phyloP scores from a whole-genome alignment of 2,888 invertebrate genomes.

The Cosmopolites sordidus region DNA sequence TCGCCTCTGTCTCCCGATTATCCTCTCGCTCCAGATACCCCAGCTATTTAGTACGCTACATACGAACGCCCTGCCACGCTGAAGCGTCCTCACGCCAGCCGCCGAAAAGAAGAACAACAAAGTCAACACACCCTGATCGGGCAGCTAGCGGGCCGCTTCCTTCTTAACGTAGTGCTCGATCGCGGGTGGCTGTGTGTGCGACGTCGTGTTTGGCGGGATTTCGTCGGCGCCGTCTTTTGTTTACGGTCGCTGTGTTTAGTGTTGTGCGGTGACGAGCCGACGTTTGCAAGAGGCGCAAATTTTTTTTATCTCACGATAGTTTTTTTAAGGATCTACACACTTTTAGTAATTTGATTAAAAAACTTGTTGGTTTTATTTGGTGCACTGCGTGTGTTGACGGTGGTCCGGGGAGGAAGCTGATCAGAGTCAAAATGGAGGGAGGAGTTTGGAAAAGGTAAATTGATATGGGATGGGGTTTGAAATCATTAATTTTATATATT shows the following conservation, averaged over 20 bases:
- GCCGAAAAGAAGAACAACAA: conserved; percentile 21
- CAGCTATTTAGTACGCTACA: background rate
- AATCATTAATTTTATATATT: no score
- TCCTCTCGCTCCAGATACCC: background rate
- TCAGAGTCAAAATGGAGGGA: conserved; percentile 13
- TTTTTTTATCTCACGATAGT: no score
- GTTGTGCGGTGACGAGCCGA: conserved; percentile 3
- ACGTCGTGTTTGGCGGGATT: conserved; percentile 22
- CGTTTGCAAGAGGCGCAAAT: no score
- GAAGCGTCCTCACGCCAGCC: conserved; percentile 11
- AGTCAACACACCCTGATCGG: conserved; percentile 21
- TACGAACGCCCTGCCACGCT: background rate
- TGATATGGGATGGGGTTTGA: no score
- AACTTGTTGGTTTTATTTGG: no score
- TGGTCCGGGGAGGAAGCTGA: conserved; percentile 8
- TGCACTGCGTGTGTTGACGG: conserved; percentile 5
- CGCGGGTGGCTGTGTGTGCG: conserved; percentile 12
- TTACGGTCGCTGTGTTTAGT: conserved; percentile 10
- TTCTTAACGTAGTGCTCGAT: conserved; percentile 13
- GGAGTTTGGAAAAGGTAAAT: conserved; percentile 17
- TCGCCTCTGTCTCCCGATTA: background rate
- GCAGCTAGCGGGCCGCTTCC: conserved; percentile 13
- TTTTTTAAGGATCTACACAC: no score
- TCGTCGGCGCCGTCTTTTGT: conserved; percentile 19
- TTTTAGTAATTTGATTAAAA: no score